These are phyloP conservation scores for Anguilla obscura DNA, from an alignment of 2,797 vertebrate genomes.

Conservation along the genomic window DNA sequence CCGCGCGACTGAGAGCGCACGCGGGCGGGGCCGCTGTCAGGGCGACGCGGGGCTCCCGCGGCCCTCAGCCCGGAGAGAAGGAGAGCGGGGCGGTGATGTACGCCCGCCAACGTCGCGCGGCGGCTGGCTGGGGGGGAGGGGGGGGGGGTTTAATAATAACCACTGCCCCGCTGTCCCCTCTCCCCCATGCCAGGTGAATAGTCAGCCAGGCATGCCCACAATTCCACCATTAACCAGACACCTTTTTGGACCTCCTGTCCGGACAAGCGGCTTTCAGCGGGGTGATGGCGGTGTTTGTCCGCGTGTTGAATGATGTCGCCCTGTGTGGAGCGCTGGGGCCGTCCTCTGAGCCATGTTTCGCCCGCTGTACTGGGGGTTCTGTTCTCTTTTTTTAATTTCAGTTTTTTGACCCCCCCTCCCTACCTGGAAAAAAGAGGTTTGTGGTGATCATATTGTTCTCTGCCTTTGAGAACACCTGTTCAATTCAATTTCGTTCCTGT, in stretches of 20 bases:
- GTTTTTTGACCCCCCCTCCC: neutral
- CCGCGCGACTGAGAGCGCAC: slow-evolving; percentile 96
- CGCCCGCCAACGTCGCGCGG: neutral
- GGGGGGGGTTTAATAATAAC: slow-evolving; percentile 60
- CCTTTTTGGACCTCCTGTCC: slow-evolving; percentile 65
- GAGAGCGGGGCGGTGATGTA: neutral
- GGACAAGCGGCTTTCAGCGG: slow-evolving; percentile 50
- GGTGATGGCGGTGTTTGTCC: neutral
- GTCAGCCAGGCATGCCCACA: slow-evolving; percentile 46
- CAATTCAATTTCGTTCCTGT: neutral
- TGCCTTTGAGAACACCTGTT: neutral
- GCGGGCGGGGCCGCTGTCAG: slow-evolving; percentile 81
- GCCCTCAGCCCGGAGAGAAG: slow-evolving; percentile 83
- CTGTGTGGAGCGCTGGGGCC: neutral
- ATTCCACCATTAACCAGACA: slow-evolving; percentile 77
- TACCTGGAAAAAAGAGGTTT: neutral
- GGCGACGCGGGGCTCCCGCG: slow-evolving; percentile 93
- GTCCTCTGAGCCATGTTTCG: neutral
- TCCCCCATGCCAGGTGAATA: neutral
- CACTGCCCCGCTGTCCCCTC: neutral
- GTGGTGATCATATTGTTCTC: neutral
- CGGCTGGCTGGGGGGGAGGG: slow-evolving; percentile 72
- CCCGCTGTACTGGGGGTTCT: neutral
- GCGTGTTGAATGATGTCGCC: neutral
- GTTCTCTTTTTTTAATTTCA: neutral